Percentiles rank a stretch among this genome's conserved stretches.
These are phyloP conservation scores for Mesocentrotus franciscanus DNA, from an alignment of 53 echinoderm and acorn worm genomes.

Conservation along the genomic window DNA sequence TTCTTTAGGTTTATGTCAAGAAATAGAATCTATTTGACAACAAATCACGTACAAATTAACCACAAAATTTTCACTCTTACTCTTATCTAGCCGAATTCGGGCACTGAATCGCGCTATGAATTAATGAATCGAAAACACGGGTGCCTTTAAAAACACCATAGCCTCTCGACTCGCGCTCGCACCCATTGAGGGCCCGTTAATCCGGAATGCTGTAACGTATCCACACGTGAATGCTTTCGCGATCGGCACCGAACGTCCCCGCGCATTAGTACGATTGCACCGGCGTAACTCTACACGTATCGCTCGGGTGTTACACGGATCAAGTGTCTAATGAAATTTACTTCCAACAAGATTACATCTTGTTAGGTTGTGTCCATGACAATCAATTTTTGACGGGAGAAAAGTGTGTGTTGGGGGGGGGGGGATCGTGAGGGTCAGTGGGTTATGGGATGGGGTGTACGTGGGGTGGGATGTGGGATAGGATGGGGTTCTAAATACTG, in stretches of 20 bases:
- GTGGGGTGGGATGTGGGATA: too few species aligned
- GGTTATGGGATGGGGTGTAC: not conserved
- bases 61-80: too few species aligned
- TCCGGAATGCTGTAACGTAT: conserved; percentile 2
- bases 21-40: too few species aligned
- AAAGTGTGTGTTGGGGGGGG: not conserved
- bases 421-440: not conserved
- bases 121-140: not conserved
- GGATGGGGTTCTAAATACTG: not conserved
- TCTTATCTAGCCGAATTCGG: too few species aligned
- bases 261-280: conserved; percentile 56
- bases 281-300: conserved; percentile 45
- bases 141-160: conserved; percentile 23
- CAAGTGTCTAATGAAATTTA: conserved; percentile 59
- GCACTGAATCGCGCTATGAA: not conserved
- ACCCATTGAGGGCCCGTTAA: not conserved
- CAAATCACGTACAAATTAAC: too few species aligned
- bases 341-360: conserved; percentile 58
- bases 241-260: not conserved
- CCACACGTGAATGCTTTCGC: not conserved
- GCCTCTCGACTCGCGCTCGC: conserved; percentile 15
- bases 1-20: too few species aligned
- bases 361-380: conserved; percentile 60
- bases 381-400: conserved; percentile 40
- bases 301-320: conserved; percentile 32